Percentiles rank a stretch among this genome's conserved stretches.
These are phyloP conservation scores for Arion vulgaris DNA, from an alignment of 1,140 invertebrate genomes.

Conservation along the genomic window DNA sequence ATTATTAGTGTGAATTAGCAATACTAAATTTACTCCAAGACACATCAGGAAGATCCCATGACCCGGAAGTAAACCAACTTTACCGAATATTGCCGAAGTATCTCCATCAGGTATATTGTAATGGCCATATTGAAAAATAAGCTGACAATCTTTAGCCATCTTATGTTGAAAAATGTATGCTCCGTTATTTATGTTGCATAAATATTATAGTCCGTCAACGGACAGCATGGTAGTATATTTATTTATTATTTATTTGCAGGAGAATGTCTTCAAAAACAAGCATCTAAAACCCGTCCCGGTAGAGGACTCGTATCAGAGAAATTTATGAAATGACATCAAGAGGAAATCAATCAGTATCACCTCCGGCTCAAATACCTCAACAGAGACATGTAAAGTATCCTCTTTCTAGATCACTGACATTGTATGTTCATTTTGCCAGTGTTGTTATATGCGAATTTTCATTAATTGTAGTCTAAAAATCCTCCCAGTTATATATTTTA, in stretches of 20 bases:
- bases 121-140: conserved; percentile 37
- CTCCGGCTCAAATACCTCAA: conserved; percentile 32
- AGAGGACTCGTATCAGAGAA: conserved; percentile 26
- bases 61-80: conserved; percentile 35
- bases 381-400: conserved; percentile 35
- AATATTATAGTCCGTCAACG: background rate
- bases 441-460: background rate
- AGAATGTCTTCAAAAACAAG: conserved; percentile 42
- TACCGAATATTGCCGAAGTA: conserved; percentile 42
- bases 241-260: conserved; percentile 27
- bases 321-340: conserved; percentile 42
- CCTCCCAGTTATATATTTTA: too few relatives aligned
- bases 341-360: conserved; percentile 40
- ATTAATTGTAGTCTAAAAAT: background rate
- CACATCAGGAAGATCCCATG: too few relatives aligned
- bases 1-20: too few relatives aligned
- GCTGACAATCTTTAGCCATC: conserved; percentile 29
- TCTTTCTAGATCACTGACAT: background rate
- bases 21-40: background rate
- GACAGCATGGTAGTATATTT: background rate
- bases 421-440: background rate
- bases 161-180: background rate
- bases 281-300: conserved; percentile 36
- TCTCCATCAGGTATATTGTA: conserved; percentile 41
- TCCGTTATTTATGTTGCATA: background rate